Conservation (phyloP, 92 coral and sea anemone genomes). For the Pocillopora meandrina region DNA sequence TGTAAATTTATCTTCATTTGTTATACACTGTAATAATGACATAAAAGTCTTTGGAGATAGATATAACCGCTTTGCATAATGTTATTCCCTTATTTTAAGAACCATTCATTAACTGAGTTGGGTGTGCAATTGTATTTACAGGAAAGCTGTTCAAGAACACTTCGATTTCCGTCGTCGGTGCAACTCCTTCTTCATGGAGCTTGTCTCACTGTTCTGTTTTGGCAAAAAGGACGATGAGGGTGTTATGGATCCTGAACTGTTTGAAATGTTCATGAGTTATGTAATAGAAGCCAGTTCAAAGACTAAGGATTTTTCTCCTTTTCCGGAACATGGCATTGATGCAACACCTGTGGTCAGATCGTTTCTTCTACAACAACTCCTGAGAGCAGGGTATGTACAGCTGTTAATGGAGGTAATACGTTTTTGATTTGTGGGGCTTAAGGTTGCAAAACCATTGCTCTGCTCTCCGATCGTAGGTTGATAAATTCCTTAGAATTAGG, state of each 20-base stretch:
- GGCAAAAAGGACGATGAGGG: slow-evolving; percentile 49
- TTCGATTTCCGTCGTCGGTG: slow-evolving; percentile 80
- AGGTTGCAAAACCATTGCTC: too few species aligned
- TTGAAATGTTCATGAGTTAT: slow-evolving; percentile 76
- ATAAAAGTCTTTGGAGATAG: too few species aligned
- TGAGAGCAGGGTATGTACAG: slow-evolving; percentile 56
- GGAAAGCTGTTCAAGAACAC: slow-evolving; percentile 55
- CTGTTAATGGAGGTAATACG: too few species aligned
- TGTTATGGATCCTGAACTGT: slow-evolving; percentile 65
- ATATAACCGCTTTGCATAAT: too few species aligned
- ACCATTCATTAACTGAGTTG: not conserved
- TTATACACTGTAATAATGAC: too few species aligned
- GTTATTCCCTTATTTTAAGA: too few species aligned
- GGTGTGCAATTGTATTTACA: not conserved
- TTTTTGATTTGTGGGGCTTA: too few species aligned
- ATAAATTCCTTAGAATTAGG: too few species aligned
- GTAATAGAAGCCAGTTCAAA: slow-evolving; percentile 61
- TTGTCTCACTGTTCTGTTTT: slow-evolving; percentile 81
- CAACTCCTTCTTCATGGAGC: slow-evolving; percentile 89
- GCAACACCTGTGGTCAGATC: slow-evolving; percentile 88
- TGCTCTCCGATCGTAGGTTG: too few species aligned
- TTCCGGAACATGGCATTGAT: slow-evolving; percentile 83
- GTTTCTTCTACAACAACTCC: slow-evolving; percentile 80
- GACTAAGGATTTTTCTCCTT: slow-evolving; percentile 81
- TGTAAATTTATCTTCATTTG: too few species aligned